Conservation (phyloP, 1,140 invertebrate genomes). For the Listronotus oregonensis region DNA sequence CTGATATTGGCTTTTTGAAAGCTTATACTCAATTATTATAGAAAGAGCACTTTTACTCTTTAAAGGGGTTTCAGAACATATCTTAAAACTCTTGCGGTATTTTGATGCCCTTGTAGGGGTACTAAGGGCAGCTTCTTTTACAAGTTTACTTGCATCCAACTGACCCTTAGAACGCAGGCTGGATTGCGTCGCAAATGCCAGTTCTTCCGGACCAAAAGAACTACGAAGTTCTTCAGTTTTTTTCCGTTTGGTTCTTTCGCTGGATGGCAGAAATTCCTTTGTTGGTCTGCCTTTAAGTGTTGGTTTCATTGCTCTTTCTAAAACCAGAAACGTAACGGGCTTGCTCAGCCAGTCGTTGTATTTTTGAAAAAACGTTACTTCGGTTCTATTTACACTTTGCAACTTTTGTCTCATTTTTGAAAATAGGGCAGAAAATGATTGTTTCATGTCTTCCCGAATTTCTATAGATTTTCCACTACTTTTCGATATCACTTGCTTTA, state of each 20-base stretch:
- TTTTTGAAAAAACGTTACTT: too few relatives aligned
- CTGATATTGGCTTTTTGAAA: background rate
- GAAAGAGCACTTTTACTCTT: background rate
- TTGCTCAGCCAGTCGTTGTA: too few relatives aligned
- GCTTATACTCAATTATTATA: background rate
- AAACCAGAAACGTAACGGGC: too few relatives aligned
- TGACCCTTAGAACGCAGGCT: background rate
- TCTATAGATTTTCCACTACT: too few relatives aligned
- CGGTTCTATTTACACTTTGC: too few relatives aligned
- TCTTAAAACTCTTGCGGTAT: background rate
- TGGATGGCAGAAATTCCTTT: slow-evolving; percentile 7
- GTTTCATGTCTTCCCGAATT: too few relatives aligned
- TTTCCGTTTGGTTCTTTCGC: background rate
- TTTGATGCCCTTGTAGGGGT: background rate
- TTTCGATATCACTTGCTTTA: too few relatives aligned
- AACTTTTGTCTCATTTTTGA: too few relatives aligned
- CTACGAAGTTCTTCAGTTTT: background rate
- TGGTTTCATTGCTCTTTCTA: slow-evolving; percentile 1
- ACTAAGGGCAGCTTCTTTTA: background rate
- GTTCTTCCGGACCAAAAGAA: background rate
- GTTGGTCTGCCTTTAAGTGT: background rate
- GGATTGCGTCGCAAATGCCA: background rate
- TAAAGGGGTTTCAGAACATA: too few relatives aligned
- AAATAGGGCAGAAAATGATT: too few relatives aligned
- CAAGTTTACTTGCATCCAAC: background rate